A percentile compares a stretch with the other conserved stretches of the same genome.
Conservation (phyloP, 2,888 invertebrate genomes). For the Trissoscelio sp. region DNA sequence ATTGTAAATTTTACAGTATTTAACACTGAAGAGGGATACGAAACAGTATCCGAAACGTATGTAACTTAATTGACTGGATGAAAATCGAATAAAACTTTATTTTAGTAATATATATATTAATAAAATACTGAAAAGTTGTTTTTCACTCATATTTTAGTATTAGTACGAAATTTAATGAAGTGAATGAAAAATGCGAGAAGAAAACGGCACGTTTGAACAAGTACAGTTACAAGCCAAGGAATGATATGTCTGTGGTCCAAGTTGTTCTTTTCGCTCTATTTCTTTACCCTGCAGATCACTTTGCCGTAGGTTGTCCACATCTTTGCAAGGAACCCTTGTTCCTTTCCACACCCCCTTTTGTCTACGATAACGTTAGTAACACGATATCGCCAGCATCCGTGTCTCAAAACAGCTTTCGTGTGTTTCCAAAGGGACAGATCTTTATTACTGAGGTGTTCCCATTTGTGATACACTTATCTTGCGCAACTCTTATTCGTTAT, state of each 20-base stretch:
- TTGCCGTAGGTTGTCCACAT: conserved; percentile 62
- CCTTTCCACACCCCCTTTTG: conserved; percentile 71
- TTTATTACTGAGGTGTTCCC: conserved; percentile 73
- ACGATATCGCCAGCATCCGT: conserved; percentile 78
- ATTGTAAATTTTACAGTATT: no score
- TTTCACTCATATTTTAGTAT: no score
- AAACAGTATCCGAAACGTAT: no score
- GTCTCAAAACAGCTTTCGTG: conserved; percentile 79
- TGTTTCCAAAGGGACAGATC: conserved; percentile 62
- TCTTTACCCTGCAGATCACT: conserved; percentile 62
- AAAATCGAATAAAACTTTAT: no score
- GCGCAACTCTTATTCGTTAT: conserved; percentile 41
- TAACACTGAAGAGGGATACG: no score
- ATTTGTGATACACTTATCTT: conserved; percentile 61
- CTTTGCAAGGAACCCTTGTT: conserved; percentile 64
- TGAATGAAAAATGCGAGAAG: conserved; percentile 30
- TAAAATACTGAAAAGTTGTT: no score
- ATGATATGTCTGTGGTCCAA: conserved; percentile 59
- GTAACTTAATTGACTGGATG: no score
- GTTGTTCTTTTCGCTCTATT: conserved; percentile 61
- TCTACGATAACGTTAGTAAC: conserved; percentile 81
- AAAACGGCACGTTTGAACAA: conserved; percentile 37
- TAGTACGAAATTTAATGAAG: conserved; percentile 43
- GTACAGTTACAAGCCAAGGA: conserved; percentile 64
- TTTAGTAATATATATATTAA: no score